Base-by-base conservation (phyloP, 1,140 invertebrate genomes). In the Galendromus occidentalis region DNA sequence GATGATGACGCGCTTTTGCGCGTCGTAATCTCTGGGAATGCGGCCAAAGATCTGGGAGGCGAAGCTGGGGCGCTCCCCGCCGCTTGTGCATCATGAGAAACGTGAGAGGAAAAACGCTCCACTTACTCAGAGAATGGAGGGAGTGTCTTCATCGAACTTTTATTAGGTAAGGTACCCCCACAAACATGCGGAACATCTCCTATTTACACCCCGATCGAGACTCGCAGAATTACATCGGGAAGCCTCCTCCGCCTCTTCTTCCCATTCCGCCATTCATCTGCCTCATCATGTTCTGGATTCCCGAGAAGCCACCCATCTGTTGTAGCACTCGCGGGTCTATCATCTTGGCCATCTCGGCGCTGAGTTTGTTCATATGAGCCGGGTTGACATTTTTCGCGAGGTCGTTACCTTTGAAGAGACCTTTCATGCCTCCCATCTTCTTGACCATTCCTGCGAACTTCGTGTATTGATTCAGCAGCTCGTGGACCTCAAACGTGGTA, bases 331-430 rank as follows among this genome's bases (percentile, higher is more conserved):
- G 80, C 0, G 96, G 95, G 80, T 99, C 95, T 86, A 99, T 99
- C 91, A 98, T 97, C 76, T 93, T 95, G 5, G 95, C 93, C 91
- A 99, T 98, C 78, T 98, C 93, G 78, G 97, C 92, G 78, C 98
- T 98, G 0, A 99, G 79, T 79, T 97, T 96, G 0, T 88, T 86
- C 91, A 99, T 98, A 81, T 99, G 95, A 28, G 84, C 84, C 67
- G 88, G 91, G 78, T 98, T 99, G 0, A 99, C 91, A 78, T 99
- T 99, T 75, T 96, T 97, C 2, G 88, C 85, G 84, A 98, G 95
- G 74, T 98, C 94, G 44, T 73, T 70, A 79, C 81, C 80, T 78
- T 97, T 98, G 74, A 98, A 98, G 6, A 99, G 78, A 39, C 94
- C 94, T 74, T 99, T 99, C 64, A 99, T 98, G 64, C 94, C 94